Conservation (phyloP, 2,888 invertebrate genomes). For the Mythimna ferrago region DNA sequence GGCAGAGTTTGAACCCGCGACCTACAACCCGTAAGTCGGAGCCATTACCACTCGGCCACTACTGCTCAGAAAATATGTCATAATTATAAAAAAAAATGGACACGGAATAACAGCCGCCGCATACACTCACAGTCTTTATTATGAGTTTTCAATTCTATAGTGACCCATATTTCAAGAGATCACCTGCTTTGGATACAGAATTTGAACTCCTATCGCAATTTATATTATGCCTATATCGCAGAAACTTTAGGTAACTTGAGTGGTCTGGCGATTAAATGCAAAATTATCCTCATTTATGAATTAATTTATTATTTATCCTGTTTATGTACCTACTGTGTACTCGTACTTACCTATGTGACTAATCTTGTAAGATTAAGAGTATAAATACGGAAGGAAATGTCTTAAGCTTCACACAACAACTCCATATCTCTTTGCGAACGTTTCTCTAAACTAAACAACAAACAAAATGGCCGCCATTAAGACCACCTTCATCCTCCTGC, state of each 20-base stretch:
- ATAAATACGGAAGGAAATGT: background rate
- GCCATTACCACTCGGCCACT: no score
- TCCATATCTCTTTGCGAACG: constrained; percentile 1
- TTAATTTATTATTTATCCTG: background rate
- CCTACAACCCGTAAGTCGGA: no score
- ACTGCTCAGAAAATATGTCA: no score
- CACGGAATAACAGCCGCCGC: no score
- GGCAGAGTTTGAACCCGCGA: no score
- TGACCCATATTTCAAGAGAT: no score
- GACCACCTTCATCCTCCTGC: constrained; percentile 36
- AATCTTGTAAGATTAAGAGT: background rate
- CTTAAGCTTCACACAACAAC: constrained; percentile 3
- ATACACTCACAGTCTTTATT: no score
- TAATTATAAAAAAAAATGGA: no score
- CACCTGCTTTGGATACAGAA: no score
- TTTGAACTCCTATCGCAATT: no score
- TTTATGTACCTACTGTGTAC: background rate
- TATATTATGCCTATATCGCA: background rate
- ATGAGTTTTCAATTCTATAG: no score
- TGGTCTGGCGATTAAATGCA: background rate
- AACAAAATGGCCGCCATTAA: constrained; percentile 36
- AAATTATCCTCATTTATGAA: background rate
- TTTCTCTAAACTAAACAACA: background rate
- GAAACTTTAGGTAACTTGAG: background rate
- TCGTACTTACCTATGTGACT: background rate